These are phyloP conservation scores for Philaethria dido DNA, from an alignment of 2,888 invertebrate genomes.

Conservation along the genomic window DNA sequence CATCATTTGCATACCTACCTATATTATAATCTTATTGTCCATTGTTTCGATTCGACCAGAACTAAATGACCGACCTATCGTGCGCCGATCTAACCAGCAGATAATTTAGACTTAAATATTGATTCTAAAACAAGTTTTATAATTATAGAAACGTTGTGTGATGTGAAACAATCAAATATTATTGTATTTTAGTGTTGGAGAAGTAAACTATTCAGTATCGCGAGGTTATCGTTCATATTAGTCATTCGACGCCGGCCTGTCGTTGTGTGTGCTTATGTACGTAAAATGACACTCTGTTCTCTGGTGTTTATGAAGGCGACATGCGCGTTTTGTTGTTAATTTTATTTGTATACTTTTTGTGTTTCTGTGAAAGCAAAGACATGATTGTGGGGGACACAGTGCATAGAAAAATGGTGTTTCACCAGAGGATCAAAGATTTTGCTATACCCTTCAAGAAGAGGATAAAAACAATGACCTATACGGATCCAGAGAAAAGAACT, in stretches of 20 bases:
- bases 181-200: constrained; percentile 32
- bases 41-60: constrained; percentile 46
- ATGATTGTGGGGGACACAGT: constrained; percentile 78
- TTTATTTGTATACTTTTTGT: constrained; percentile 54
- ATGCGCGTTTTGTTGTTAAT: constrained; percentile 67
- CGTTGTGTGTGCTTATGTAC: constrained; percentile 44
- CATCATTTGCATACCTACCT: constrained; percentile 38
- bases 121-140: constrained; percentile 23
- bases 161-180: constrained; percentile 27
- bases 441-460: constrained; percentile 79
- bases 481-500: constrained; percentile 69
- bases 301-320: constrained; percentile 53
- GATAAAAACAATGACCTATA: constrained; percentile 66
- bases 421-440: constrained; percentile 75
- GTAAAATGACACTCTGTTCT: constrained; percentile 44
- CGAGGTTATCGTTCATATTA: constrained; percentile 45
- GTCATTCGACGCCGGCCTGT: constrained; percentile 51
- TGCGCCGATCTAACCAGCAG: constrained; percentile 14
- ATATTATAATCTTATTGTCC: constrained; percentile 52
- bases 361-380: constrained; percentile 63
- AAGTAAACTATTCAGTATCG: constrained; percentile 38
- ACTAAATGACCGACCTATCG: neutral
- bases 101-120: constrained; percentile 10
- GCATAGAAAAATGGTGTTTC: constrained; percentile 78
- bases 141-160: constrained; percentile 12